A percentile compares a stretch with the other conserved stretches of the same genome.
Conservation (phyloP, 1,140 invertebrate genomes). For the Philotrypesis tridentata region DNA sequence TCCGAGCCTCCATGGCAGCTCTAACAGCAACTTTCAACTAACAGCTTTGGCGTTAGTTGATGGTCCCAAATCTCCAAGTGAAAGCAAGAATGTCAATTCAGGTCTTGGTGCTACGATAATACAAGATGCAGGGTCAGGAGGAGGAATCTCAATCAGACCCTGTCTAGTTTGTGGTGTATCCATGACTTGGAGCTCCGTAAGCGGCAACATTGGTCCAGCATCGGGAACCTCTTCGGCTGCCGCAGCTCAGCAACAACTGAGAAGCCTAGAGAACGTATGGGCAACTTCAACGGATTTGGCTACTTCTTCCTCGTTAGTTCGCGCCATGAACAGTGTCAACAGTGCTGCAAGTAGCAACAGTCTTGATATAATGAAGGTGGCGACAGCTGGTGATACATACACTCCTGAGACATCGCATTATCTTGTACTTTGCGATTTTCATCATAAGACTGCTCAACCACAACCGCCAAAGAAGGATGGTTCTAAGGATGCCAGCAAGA, state of each 20-base stretch:
- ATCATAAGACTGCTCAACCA: slow-evolving; percentile 67
- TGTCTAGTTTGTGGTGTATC: slow-evolving; percentile 73
- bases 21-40: slow-evolving; percentile 63
- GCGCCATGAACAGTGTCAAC: slow-evolving; percentile 78
- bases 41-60: slow-evolving; percentile 75
- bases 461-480: slow-evolving; percentile 62
- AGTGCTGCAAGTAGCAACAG: slow-evolving; percentile 71
- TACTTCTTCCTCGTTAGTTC: slow-evolving; percentile 73
- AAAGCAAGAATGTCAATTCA: slow-evolving; percentile 56
- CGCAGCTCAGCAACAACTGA: slow-evolving; percentile 55
- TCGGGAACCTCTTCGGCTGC: background rate
- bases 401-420: slow-evolving; percentile 67
- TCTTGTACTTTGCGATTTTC: slow-evolving; percentile 77
- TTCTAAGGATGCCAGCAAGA: slow-evolving; percentile 62
- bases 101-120: slow-evolving; percentile 25
- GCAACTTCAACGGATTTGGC: slow-evolving; percentile 66
- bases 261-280: slow-evolving; percentile 72
- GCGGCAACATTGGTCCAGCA: slow-evolving; percentile 21
- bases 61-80: slow-evolving; percentile 53
- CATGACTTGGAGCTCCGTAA: slow-evolving; percentile 49
- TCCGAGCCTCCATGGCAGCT: slow-evolving; percentile 32
- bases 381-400: slow-evolving; percentile 55
- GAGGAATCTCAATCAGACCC: slow-evolving; percentile 59
- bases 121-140: background rate
- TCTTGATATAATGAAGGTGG: slow-evolving; percentile 60